Percentiles rank a stretch among this genome's conserved stretches.
Conservation (phyloP, 2,888 invertebrate species). For the Pardosa pseudoannulata region DNA sequence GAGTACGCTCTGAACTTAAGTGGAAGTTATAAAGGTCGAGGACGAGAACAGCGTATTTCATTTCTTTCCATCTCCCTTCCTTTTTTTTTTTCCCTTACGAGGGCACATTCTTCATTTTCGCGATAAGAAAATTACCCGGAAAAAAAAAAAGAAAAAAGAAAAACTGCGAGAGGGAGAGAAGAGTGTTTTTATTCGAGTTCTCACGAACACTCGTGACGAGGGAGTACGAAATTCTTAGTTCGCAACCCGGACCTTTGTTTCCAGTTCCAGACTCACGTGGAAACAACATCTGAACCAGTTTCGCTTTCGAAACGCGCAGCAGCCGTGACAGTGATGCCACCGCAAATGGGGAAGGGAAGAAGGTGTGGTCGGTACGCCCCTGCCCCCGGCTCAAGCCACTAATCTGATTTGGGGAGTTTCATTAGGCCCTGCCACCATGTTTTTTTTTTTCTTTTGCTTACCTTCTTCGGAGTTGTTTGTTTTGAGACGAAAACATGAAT, state of each 20-base stretch:
- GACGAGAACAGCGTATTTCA: too few relatives aligned
- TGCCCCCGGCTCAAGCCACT: neutral
- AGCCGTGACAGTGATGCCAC: neutral
- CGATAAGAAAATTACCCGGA: neutral
- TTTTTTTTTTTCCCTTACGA: too few relatives aligned
- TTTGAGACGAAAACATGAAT: too few relatives aligned
- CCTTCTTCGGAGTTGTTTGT: neutral
- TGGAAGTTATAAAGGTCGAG: too few relatives aligned
- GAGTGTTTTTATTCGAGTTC: neutral
- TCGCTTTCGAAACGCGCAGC: neutral
- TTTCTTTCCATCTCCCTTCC: too few relatives aligned
- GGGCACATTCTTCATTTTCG: neutral
- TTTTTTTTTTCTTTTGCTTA: too few relatives aligned
- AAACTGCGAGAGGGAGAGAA: neutral
- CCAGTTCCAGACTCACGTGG: neutral
- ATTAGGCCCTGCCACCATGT: too few relatives aligned
- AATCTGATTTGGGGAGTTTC: neutral
- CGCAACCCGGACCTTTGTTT: neutral
- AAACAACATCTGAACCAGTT: constrained; percentile 14
- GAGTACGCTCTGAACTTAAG: too few relatives aligned
- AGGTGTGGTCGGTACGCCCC: constrained; percentile 5
- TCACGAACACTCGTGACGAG: neutral
- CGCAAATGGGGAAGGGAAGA: neutral
- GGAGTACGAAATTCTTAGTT: neutral
- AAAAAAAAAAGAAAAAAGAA: neutral